These are phyloP conservation scores for Sebastes cheni DNA, from an alignment of 2,797 vertebrate genomes.

Conservation along the genomic window DNA sequence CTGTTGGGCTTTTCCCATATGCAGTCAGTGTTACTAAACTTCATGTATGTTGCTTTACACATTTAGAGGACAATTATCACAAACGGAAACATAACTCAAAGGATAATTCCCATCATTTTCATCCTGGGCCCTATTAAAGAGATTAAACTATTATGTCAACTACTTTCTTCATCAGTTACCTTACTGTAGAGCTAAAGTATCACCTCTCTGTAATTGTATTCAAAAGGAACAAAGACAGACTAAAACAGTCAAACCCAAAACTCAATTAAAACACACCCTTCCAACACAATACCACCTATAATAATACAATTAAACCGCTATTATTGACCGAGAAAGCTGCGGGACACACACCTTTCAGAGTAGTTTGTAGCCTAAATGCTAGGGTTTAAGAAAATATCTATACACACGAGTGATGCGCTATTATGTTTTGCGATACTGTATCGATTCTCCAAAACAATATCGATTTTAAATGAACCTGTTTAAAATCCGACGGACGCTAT, in stretches of 20 bases:
- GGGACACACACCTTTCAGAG: background rate
- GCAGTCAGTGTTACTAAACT: background rate
- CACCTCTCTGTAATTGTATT: background rate
- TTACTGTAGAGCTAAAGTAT: background rate
- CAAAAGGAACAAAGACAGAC: background rate
- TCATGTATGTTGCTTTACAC: background rate
- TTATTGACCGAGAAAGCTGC: background rate
- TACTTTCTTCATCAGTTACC: background rate
- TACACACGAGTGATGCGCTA: no score
- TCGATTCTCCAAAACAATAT: no score
- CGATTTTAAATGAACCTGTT: no score
- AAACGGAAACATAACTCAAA: background rate
- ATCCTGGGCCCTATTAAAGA: background rate
- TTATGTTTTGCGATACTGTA: no score
- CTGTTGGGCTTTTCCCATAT: conserved; percentile 11
- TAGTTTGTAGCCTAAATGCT: background rate
- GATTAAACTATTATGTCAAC: background rate
- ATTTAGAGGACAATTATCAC: background rate
- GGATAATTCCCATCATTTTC: background rate
- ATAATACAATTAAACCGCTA: background rate
- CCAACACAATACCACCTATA: background rate
- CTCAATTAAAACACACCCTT: background rate
- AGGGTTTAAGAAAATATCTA: no score
- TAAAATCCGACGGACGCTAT: no score
- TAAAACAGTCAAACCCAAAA: background rate